Conservation (phyloP, 1,140 invertebrate species). For the Brachionus koreanus region DNA sequence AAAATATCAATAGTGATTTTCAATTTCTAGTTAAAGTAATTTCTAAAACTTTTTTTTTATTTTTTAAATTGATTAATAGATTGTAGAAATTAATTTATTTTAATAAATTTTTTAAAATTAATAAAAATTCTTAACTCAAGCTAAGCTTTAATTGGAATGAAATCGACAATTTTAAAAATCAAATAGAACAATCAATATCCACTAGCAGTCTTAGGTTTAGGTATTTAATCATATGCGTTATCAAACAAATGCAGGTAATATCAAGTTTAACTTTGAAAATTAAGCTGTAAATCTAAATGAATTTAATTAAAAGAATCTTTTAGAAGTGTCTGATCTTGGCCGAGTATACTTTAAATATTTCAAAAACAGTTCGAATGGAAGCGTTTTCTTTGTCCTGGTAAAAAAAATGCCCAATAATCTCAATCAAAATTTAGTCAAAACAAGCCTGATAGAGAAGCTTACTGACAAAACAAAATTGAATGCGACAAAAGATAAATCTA, state of each 20-base stretch:
- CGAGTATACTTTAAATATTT: constrained; percentile 16
- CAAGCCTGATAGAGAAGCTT: neutral
- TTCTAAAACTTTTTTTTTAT: neutral
- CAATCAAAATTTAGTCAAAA: constrained; percentile 16
- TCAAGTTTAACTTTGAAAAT: neutral
- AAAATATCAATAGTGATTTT: constrained; percentile 78
- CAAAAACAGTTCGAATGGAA: constrained; percentile 34
- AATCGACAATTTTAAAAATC: constrained; percentile 2
- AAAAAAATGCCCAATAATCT: neutral
- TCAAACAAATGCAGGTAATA: constrained; percentile 30
- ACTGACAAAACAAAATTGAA: neutral
- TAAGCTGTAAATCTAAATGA: neutral
- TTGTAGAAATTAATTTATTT: no score
- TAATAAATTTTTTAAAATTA: no score
- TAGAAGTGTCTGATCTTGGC: constrained; percentile 6
- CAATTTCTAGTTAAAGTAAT: constrained; percentile 93
- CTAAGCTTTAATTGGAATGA: constrained; percentile 38
- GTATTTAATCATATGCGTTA: constrained; percentile 21
- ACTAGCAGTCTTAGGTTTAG: constrained; percentile 20
- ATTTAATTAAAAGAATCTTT: neutral
- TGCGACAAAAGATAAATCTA: neutral
- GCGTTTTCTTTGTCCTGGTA: constrained; percentile 28
- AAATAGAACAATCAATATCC: constrained; percentile 35
- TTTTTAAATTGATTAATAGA: neutral
- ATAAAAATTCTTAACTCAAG: no score